phyloP scores from a whole-genome alignment of 2,113 vertebrate genomes.

The Pterophyllum scalare region DNA sequence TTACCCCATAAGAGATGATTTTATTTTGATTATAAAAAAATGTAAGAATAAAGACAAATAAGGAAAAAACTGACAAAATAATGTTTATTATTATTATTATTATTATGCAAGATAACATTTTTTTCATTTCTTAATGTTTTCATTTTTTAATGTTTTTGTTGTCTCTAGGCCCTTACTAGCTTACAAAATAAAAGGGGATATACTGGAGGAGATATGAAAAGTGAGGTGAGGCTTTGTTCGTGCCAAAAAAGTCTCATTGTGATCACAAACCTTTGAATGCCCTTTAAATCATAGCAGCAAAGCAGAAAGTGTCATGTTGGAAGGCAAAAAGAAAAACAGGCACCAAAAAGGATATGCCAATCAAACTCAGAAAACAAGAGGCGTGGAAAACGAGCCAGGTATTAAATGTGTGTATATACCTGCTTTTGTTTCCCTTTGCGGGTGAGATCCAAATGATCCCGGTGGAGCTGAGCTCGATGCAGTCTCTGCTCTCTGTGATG shows the following conservation, averaged over 20 bases:
- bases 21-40: not conserved
- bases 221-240: not conserved
- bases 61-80: not conserved
- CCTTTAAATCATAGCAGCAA: not conserved
- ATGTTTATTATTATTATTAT: too few species aligned
- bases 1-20: fast-evolving
- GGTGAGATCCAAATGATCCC: constrained; percentile 18
- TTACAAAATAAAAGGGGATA: not conserved
- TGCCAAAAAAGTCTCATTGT: not conserved
- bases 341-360: not conserved
- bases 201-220: not conserved
- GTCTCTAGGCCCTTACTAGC: too few species aligned
- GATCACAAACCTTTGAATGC: not conserved
- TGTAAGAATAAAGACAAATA: not conserved
- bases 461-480: not conserved
- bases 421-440: constrained; percentile 27
- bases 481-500: constrained; percentile 12
- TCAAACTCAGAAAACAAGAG: not conserved
- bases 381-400: constrained; percentile 35
- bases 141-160: not conserved
- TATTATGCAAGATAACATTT: not conserved
- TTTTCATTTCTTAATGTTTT: not conserved
- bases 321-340: not conserved
- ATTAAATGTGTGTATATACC: constrained; percentile 21
- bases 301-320: not conserved